Conservation (phyloP, 1,140 invertebrate genomes). For the Drosophila prosaltans region DNA sequence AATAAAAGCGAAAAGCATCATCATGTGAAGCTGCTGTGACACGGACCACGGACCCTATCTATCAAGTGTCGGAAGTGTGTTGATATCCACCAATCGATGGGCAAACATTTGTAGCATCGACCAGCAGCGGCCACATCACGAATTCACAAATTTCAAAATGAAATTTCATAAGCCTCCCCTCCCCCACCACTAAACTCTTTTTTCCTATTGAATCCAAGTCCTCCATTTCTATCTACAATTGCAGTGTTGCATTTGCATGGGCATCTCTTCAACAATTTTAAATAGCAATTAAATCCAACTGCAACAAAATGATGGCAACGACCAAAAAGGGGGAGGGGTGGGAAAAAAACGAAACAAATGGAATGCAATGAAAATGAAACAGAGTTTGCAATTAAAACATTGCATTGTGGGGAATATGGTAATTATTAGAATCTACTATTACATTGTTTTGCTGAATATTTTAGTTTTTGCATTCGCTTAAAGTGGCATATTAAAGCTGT, state of each 20-base stretch:
- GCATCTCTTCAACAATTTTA: slow-evolving; percentile 49
- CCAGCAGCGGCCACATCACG: neutral
- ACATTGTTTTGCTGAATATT: no score
- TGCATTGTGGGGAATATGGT: no score
- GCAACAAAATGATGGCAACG: neutral
- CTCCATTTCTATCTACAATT: no score
- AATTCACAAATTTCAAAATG: slow-evolving; percentile 65
- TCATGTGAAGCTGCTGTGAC: slow-evolving; percentile 5
- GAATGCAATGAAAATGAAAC: no score
- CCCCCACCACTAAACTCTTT: neutral
- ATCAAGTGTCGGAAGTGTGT: slow-evolving; percentile 68
- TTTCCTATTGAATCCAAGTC: neutral
- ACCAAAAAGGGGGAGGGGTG: no score
- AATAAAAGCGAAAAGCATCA: neutral
- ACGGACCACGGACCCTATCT: slow-evolving; percentile 15
- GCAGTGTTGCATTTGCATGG: no score
- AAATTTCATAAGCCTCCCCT: slow-evolving; percentile 67
- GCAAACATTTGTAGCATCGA: slow-evolving; percentile 45
- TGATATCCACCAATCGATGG: slow-evolving; percentile 32
- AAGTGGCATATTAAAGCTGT: no score
- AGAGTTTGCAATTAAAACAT: no score
- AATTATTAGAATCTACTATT: no score
- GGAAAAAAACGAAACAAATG: no score
- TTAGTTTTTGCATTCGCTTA: no score
- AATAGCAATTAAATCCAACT: slow-evolving; percentile 70